phyloP scores from a whole-genome alignment of 2,797 vertebrate species.

The Chiloscyllium punctatum region DNA sequence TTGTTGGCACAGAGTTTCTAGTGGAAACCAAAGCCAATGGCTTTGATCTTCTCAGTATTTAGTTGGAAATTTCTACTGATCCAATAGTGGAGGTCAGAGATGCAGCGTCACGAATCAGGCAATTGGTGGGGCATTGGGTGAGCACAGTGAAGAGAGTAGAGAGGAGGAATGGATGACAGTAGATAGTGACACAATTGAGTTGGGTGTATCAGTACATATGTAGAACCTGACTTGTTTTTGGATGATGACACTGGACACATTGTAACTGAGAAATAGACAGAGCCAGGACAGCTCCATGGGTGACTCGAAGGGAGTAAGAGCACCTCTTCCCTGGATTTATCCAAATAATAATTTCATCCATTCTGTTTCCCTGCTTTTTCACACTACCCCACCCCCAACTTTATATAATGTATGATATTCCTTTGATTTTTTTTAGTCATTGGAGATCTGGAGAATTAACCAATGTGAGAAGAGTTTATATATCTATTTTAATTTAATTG shows the following conservation, averaged over 20 bases:
- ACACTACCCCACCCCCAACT: too few species aligned
- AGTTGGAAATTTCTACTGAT: neutral
- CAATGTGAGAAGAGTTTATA: neutral
- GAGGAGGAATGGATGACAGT: too few species aligned
- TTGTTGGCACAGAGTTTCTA: neutral
- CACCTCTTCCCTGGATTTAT: neutral
- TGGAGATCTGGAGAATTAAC: too few species aligned
- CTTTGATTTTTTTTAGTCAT: neutral
- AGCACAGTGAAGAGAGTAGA: too few species aligned
- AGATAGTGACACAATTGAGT: neutral
- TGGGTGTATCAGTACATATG: neutral
- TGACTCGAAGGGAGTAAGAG: neutral
- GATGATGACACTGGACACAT: neutral
- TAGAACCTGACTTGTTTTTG: neutral
- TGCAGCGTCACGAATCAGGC: neutral
- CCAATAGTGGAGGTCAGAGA: neutral
- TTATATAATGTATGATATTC: too few species aligned
- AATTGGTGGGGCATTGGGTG: neutral
- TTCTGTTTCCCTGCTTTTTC: neutral
- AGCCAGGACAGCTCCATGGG: neutral
- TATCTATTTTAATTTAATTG: neutral
- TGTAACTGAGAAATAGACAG: neutral
- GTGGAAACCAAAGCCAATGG: too few species aligned
- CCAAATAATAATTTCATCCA: neutral
- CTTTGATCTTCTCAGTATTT: too few species aligned